Conservation (phyloP, 2,888 invertebrate genomes). For the Phortica magna region DNA sequence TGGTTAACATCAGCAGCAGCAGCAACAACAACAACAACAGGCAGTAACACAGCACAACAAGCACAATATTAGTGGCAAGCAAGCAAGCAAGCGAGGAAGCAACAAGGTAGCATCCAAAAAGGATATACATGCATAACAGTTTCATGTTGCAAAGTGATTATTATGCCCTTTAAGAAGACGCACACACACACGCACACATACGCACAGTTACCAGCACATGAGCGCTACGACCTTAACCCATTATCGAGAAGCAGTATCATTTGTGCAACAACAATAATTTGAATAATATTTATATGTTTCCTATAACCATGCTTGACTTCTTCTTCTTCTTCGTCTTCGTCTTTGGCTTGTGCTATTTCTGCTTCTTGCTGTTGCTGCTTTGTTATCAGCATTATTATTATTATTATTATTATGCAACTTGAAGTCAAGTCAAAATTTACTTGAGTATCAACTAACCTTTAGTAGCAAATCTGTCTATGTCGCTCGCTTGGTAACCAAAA, state of each 20-base stretch:
- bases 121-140: slow-evolving; percentile 31
- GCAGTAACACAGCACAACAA: background rate
- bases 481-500: no score
- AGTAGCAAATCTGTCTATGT: background rate
- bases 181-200: background rate
- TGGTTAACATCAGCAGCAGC: no score
- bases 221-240: no score
- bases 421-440: background rate
- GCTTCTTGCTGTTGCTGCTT: no score
- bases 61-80: background rate
- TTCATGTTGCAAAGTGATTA: slow-evolving; percentile 61
- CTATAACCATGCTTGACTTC: no score
- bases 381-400: background rate
- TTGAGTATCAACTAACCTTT: background rate
- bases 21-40: background rate
- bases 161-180: slow-evolving; percentile 39
- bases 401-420: background rate
- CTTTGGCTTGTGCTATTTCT: no score
- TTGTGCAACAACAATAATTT: no score
- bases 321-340: no score
- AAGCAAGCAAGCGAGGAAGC: slow-evolving; percentile 34
- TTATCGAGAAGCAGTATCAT: no score
- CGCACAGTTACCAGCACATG: no score
- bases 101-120: slow-evolving; percentile 25
- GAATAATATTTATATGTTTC: no score